Evolutionary conservation across 2,888 invertebrate species (phyloP), one percentile per base, ranked within the genome.

Genomic region (Ochropacha duplaris): DNA sequence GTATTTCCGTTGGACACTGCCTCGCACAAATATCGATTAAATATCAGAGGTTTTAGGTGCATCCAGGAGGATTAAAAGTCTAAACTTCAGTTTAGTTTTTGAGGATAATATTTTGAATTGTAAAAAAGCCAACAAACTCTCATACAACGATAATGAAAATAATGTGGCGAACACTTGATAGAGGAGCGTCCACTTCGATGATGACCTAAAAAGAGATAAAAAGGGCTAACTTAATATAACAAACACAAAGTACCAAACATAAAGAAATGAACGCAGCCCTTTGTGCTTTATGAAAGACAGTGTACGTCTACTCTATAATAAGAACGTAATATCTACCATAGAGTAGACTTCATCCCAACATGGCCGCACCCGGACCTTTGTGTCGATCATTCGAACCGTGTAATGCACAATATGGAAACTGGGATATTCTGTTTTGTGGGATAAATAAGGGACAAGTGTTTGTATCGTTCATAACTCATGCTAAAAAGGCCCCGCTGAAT

Each of bases 381-480:
- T 31, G 31, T 11, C 1, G 52, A 31, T 34, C 31, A 19, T 12
- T 11, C 31, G 52, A 52, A 52, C 31, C 34, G 52, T 52, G 28
- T 26, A 26, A 24, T 52, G 52, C 24, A 22, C 31, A 55, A 49
- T 49, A 36, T 54, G 28, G 5, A 36, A 28, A 12, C 34, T 54
- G 52, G 52, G 22, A 54, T 54, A 22, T 54, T 54, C 31, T 28
- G 26, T 54, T 54, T 19, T 28, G 26, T 12, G 55, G 22, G 31
- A 55, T 55, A 49, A 49, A 55, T 55, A 55, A 55, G 31, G 34
- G 52, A 54, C 52, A 54, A 54, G 22, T 26, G 31, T 49, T 31
- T 55, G 49, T 55, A 22, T 49, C 49, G 14, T 52, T 52, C 52
- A 56, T 56, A 56, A 51, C 44, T 56, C 56, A 56, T 56, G 56